phyloP scores from a whole-genome alignment of 2,113 vertebrate species.

The Eclectus roratus region DNA sequence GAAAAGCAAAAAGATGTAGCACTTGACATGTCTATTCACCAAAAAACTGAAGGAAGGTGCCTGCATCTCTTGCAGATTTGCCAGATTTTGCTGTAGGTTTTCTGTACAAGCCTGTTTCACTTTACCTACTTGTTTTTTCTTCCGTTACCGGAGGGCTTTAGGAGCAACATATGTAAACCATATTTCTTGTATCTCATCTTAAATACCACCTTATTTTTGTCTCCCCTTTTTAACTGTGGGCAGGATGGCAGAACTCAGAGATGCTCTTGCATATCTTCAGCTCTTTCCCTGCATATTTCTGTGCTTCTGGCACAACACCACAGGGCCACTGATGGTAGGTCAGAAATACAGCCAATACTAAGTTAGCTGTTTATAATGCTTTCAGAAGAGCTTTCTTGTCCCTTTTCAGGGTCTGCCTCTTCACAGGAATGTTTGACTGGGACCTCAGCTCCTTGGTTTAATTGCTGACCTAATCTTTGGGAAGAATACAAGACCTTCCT shows the following conservation, averaged over 20 bases:
- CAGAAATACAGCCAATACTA: background rate
- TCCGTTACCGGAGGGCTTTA: background rate
- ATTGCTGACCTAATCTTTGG: background rate
- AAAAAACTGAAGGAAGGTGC: background rate
- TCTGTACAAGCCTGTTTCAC: background rate
- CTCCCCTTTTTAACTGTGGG: background rate
- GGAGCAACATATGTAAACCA: background rate
- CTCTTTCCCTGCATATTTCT: background rate
- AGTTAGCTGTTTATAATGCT: background rate
- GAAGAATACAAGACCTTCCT: background rate
- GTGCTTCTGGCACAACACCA: background rate
- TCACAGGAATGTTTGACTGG: background rate
- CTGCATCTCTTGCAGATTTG: background rate
- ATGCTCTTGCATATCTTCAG: background rate
- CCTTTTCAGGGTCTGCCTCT: background rate
- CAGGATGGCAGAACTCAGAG: background rate
- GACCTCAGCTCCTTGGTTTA: background rate
- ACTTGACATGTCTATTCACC: background rate
- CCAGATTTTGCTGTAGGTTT: background rate
- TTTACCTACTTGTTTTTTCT: background rate
- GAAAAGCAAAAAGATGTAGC: background rate
- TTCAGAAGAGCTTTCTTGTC: background rate
- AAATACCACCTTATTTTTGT: background rate
- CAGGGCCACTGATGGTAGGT: rapidly evolving
- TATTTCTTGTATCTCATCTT: background rate